Evolutionary conservation across 2,797 vertebrate genomes (phyloP).

Genomic region (Rousettus madagascariensis): DNA sequence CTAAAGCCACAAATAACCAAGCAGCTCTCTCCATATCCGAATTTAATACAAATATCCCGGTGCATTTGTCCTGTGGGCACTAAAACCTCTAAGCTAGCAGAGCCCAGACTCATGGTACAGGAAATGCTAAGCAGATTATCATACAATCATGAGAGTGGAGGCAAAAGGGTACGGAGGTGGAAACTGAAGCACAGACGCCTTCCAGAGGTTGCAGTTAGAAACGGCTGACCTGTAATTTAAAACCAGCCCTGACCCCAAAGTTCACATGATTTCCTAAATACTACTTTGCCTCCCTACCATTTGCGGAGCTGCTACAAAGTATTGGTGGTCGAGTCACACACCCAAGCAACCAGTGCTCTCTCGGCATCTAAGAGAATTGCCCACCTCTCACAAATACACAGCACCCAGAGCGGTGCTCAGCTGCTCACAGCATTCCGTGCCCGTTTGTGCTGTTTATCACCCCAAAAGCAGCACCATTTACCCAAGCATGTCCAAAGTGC

Average conservation of each 20-base stretch:
- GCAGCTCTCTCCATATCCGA: background rate
- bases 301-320: background rate
- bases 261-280: background rate
- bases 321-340: background rate
- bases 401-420: fast-evolving
- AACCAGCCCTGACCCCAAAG: background rate
- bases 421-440: background rate
- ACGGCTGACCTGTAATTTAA: background rate
- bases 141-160: background rate
- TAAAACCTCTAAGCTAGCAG: background rate
- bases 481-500: background rate
- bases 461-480: background rate
- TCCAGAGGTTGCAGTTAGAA: background rate
- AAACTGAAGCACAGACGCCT: background rate
- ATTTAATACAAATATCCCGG: background rate
- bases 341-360: background rate
- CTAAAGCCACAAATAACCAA: background rate
- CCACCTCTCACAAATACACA: background rate
- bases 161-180: background rate
- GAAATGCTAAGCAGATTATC: background rate
- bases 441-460: background rate
- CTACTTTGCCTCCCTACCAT: background rate
- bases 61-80: background rate
- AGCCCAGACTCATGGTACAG: background rate
- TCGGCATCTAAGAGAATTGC: background rate